A percentile compares a stretch with the other conserved stretches of the same genome.
Conservation (phyloP, 2,888 invertebrate genomes). For the Pomacea canaliculata region DNA sequence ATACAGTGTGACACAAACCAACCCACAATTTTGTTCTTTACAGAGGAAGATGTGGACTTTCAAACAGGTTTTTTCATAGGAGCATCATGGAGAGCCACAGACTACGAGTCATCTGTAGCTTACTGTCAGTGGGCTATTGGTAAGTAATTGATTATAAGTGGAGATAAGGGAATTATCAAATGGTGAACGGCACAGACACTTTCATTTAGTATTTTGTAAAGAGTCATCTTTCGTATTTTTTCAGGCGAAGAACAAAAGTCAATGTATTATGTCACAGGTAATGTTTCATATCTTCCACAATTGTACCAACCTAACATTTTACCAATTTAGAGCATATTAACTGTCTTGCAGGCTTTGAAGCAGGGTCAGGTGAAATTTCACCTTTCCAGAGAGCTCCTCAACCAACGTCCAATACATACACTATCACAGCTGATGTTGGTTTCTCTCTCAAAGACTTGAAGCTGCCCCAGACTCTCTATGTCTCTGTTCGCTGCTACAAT, state of each 20-base stretch:
- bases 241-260: too few relatives aligned
- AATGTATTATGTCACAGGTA: too few relatives aligned
- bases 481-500: conserved; percentile 32
- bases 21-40: too few relatives aligned
- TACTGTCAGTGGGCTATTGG: conserved; percentile 38
- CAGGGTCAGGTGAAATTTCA: conserved; percentile 12
- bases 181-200: too few relatives aligned
- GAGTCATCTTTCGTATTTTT: too few relatives aligned
- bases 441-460: neutral
- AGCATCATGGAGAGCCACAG: conserved; percentile 36
- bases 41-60: conserved; percentile 36
- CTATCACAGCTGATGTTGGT: conserved; percentile 1
- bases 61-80: conserved; percentile 27
- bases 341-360: conserved; percentile 10
- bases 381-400: conserved; percentile 11
- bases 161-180: too few relatives aligned
- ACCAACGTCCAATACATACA: neutral
- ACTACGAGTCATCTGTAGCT: conserved; percentile 36
- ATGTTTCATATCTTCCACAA: too few relatives aligned
- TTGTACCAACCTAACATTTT: too few relatives aligned
- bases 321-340: neutral
- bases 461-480: conserved; percentile 20
- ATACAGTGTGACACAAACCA: too few relatives aligned
- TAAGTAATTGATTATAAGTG: conserved; percentile 10
- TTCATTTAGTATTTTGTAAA: too few relatives aligned